A percentile compares a stretch with the other conserved stretches of the same genome.
Conservation (phyloP, 2,113 vertebrate genomes). For the Haemorhous mexicanus region DNA sequence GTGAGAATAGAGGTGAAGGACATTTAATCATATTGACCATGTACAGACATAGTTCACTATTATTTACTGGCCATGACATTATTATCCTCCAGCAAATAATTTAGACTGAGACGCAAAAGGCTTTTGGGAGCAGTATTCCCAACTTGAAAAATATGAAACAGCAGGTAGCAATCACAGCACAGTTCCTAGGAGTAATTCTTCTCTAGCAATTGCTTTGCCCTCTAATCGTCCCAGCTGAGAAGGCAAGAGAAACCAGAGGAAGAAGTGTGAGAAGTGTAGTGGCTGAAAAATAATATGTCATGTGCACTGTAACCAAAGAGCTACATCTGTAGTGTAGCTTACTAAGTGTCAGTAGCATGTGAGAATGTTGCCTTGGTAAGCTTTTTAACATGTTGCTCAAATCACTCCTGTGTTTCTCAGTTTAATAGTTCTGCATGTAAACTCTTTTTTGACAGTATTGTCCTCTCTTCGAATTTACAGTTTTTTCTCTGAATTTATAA, state of each 20-base stretch:
- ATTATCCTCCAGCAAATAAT: conserved; percentile 83
- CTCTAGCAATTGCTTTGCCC: conserved; percentile 74
- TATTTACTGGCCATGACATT: conserved; percentile 87
- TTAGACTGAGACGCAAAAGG: conserved; percentile 76
- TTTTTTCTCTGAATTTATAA: neutral
- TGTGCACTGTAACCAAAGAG: conserved; percentile 26
- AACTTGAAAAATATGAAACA: conserved; percentile 73
- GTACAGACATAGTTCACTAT: conserved; percentile 78
- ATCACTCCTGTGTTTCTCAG: neutral
- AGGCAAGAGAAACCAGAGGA: conserved; percentile 18
- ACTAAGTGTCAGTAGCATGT: conserved; percentile 52
- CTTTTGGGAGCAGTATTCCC: conserved; percentile 76
- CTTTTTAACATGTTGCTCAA: conserved; percentile 21
- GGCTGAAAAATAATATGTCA: conserved; percentile 59
- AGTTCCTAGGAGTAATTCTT: conserved; percentile 73
- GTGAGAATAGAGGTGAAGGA: conserved; percentile 76
- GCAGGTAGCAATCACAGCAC: conserved; percentile 78
- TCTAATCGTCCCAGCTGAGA: conserved; percentile 70
- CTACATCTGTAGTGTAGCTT: conserved; percentile 54
- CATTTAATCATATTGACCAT: conserved; percentile 81
- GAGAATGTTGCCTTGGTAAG: conserved; percentile 36
- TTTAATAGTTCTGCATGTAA: neutral
- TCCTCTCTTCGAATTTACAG: neutral
- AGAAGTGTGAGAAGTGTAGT: conserved; percentile 44
- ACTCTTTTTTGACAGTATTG: neutral